Evolutionary conservation across 2,797 vertebrate genomes (phyloP), one percentile per base, ranked within the genome.

Genomic region (Periophthalmus magnuspinnatus): DNA sequence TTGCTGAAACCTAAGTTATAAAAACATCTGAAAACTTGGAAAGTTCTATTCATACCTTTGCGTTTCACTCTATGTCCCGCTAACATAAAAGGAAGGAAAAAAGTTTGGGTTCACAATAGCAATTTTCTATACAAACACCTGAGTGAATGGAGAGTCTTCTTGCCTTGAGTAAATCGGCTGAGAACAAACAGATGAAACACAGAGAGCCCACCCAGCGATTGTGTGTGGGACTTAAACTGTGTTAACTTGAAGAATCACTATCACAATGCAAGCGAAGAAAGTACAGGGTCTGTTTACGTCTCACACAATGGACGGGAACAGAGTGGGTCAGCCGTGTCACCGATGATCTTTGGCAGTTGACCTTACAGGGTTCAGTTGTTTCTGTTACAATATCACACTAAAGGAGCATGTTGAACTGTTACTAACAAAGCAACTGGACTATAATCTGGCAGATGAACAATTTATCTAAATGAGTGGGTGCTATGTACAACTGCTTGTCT

Each of bases 101-200:
- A 28, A 81, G 62, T 58, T 24, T 28, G 54, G 56, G 58, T 72
- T 75, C 72, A 79, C 76, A 74, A 58, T 71, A 19, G 82, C 32
- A 34, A 45, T 47, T 69, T 76, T 67, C 82, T 74, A 16, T 63
- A 70, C 4, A n/a, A 76, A 48, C 7, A 54, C 24, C 63, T 45
- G 63, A 57, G 14, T 64, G 22, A 67, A 58, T 65, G 17, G 34
- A 60, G 16, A 45, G 68, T 84, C 59, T 72, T 69, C 72, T 88
- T 83, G 50, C 77, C 22, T 50, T 66, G 21, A 5, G 75, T 62
- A 72, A 80, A 76, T 72, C 61, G 78, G 61, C 38, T 24, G 47
- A 47, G 68, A 84, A 82, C 74, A 84, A 82, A 41, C 69, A 77
- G 79, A 88, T 87, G 61, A 85, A 81, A 87, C 81, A 66, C 65